Evolutionary conservation across 2,888 invertebrate genomes (phyloP), one percentile per base, ranked within the genome.

Genomic region (Lepidochitona cinerea): DNA sequence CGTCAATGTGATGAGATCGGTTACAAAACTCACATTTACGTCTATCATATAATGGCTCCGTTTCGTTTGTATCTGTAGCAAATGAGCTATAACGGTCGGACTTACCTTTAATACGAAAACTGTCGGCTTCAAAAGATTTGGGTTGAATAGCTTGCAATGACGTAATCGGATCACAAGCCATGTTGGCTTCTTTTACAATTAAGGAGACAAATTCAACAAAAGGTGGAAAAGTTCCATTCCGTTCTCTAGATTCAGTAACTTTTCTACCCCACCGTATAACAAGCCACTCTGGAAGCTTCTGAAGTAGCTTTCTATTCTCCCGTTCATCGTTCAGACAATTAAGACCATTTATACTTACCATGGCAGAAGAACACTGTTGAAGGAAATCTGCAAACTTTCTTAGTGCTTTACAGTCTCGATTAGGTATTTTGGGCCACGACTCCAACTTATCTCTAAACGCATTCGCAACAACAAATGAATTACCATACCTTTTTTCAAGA

Each of bases 401-500:
- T 18, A 77, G 64, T 26, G 66, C 77, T 2, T 2, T 70, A 18
- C 75, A 41, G 66, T 75, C 75, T 41, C 73, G 54, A 0, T 59
- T 9, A 23, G 35, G 37, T 68, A 76, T 74, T 37, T 69, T 71
- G 1, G 78, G 76, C 80, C 77, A 79, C n/a, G 54, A 35, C 18
- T 75, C 77, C 32, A 77, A 36, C 49, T 75, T 76, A 0, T 68
- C 64, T 18, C 76, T 36, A 68, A 78, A 79, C 23, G 77, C 75
- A 12, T 59, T 71, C 23, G 71, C 74, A 14, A 79, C 37, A 41
- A 78, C 49, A 59, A 79, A 79, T 18, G 79, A 74, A 49, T 80
- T 70, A 0, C 76, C 77, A 68, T 75, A 80, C 1, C 79, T 14
- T 68, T 77, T 75, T 26, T 77, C 76, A 5, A 75, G 54, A 32